Base-by-base conservation (phyloP, 2,113 vertebrate genomes). In the Nerophis lumbriciformis region DNA sequence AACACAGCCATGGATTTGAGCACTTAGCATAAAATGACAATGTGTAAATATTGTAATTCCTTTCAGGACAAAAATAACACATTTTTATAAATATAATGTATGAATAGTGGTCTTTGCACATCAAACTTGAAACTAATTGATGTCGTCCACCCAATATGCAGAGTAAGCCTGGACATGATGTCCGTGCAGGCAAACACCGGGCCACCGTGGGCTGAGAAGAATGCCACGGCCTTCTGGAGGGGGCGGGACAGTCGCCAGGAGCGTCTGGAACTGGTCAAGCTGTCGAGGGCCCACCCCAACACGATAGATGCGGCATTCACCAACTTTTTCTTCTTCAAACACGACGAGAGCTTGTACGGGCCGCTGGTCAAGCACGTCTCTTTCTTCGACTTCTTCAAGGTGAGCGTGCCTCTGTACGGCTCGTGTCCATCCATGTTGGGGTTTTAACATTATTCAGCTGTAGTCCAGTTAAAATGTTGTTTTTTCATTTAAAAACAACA, bases 371-470 rank as follows among this genome's bases (percentile, higher is more conserved):
- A 98, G 60, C 95, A 98, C 15, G 94, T 99, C 61, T 96, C 95
- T 0, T 99, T 99, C 88, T 99, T 97, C 69, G 95, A 98, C 86
- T 99, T 98, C 83, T 98, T 99, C 81, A 98, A 99, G 93, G 97
- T 99, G n/a, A 91, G 58, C 10, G 42, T 45, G 42, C 42, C 6
- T 8, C 38, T 12, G 42, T 45, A 12, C 42, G 4, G 11, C 42
- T 12, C 4, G 4, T 6, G 42, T 12, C 12, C 42, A 12, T 45
- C 42, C 4, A 4, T 45, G 42, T 45, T 45, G 28, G 28, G 28
- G 1, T 28, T 28, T 28, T 28, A 28, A 28, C 28, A 28, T 28
- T 28, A 28, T 28, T 28, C 28, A 28, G 28, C 28, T 28, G 28
- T 28, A 28, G 28, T 28, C 28, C 28, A 28, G 28, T 28, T 28